phyloP scores from a whole-genome alignment of 2,888 invertebrate species.

The Melolontha melolontha region DNA sequence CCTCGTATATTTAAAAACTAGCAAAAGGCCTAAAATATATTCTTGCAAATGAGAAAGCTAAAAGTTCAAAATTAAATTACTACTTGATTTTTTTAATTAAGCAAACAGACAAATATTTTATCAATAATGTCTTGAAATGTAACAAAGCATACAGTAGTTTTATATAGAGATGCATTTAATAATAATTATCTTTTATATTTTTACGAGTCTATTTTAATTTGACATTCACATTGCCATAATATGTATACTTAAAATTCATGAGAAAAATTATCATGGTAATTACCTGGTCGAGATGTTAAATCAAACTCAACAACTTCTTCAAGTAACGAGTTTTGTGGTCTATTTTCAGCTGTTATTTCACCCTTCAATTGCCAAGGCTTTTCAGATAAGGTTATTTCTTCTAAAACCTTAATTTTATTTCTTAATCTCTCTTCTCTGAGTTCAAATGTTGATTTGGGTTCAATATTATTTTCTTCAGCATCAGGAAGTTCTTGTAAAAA shows the following conservation, averaged over 20 bases:
- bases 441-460: constrained; percentile 76
- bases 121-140: too few relatives aligned
- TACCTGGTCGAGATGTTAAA: constrained; percentile 77
- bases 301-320: constrained; percentile 95
- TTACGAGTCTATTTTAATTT: too few relatives aligned
- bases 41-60: too few relatives aligned
- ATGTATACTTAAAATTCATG: neutral
- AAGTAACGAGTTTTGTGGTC: constrained; percentile 93
- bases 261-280: constrained; percentile 8
- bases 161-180: too few relatives aligned
- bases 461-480: constrained; percentile 44
- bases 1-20: too few relatives aligned
- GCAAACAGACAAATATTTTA: too few relatives aligned
- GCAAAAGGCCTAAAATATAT: too few relatives aligned
- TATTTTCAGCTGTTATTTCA: constrained; percentile 80
- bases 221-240: too few relatives aligned
- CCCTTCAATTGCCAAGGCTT: constrained; percentile 96
- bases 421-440: constrained; percentile 78
- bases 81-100: too few relatives aligned
- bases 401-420: constrained; percentile 76
- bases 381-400: constrained; percentile 80
- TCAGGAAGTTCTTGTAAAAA: constrained; percentile 53
- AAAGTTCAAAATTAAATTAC: too few relatives aligned
- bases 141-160: too few relatives aligned
- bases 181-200: too few relatives aligned